phyloP scores from a whole-genome alignment of 2,888 invertebrate genomes.

The Agriotes lineatus region DNA sequence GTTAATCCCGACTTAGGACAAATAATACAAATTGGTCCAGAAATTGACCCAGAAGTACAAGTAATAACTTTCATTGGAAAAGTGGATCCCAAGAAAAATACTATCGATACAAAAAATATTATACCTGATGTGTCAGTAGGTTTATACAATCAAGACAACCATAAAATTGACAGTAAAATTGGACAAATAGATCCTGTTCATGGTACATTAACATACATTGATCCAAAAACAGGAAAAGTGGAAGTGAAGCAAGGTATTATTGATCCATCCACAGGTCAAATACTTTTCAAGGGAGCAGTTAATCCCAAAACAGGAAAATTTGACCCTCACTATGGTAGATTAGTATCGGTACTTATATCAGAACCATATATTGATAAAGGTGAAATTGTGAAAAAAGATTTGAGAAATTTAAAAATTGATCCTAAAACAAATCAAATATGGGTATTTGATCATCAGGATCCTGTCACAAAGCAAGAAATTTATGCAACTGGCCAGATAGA shows the following conservation, averaged over 20 bases:
- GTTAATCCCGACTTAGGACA: conserved; percentile 75
- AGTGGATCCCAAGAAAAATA: conserved; percentile 77
- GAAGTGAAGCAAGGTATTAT: conserved; percentile 77
- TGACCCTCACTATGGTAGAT: conserved; percentile 65
- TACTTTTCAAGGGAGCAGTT: conserved; percentile 76
- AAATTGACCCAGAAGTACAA: conserved; percentile 77
- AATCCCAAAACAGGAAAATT: conserved; percentile 80
- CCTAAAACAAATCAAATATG: conserved; percentile 78
- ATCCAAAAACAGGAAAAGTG: conserved; percentile 70
- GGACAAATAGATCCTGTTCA: conserved; percentile 80
- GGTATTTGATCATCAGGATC: conserved; percentile 78
- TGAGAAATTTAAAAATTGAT: conserved; percentile 73
- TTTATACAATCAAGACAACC: conserved; percentile 76
- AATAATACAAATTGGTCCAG: conserved; percentile 76
- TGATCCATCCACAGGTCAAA: conserved; percentile 78
- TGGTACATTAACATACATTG: conserved; percentile 75
- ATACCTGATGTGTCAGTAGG: conserved; percentile 77
- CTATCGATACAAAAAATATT: conserved; percentile 77
- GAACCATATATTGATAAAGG: conserved; percentile 64
- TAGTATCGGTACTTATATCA: conserved; percentile 63
- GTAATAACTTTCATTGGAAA: conserved; percentile 78
- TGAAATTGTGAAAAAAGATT: conserved; percentile 69
- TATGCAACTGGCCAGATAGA: conserved; percentile 79
- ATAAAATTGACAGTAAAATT: conserved; percentile 80
- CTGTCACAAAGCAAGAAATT: conserved; percentile 73